Percentiles rank a stretch among this genome's conserved stretches.
These are phyloP conservation scores for Synchiropus splendidus DNA, from an alignment of 2,113 vertebrate species.

Conservation along the genomic window DNA sequence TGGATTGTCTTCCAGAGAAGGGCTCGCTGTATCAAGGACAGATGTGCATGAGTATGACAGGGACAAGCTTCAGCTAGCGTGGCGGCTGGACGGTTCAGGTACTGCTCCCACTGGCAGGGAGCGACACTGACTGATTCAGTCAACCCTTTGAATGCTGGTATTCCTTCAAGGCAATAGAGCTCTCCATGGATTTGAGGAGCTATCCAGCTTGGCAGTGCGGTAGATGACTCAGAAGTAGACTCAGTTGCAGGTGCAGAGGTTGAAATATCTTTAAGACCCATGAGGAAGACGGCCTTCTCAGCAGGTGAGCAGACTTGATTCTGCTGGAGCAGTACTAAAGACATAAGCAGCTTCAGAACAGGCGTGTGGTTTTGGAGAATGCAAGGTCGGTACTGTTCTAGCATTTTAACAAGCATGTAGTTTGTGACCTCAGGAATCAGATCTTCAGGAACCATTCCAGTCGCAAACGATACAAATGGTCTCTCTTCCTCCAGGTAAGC, in stretches of 20 bases:
- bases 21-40: conserved; percentile 70
- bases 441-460: conserved; percentile 12
- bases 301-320: conserved; percentile 44
- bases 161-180: conserved; percentile 59
- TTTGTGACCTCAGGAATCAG: conserved; percentile 51
- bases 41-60: conserved; percentile 56
- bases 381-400: conserved; percentile 50
- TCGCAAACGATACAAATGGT: conserved; percentile 4
- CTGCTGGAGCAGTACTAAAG: conserved; percentile 55
- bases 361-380: conserved; percentile 51
- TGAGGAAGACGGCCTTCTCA: conserved; percentile 62
- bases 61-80: conserved; percentile 63
- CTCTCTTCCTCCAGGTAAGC: conserved; percentile 32
- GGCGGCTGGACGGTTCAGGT: conserved; percentile 62
- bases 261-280: conserved; percentile 49
- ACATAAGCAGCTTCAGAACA: conserved; percentile 63
- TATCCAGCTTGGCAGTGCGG: conserved; percentile 62
- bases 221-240: background rate
- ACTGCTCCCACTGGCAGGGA: conserved; percentile 70
- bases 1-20: conserved; percentile 74
- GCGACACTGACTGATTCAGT: conserved; percentile 55
- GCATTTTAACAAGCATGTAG: conserved; percentile 50
- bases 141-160: conserved; percentile 65
- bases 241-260: background rate
- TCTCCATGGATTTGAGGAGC: conserved; percentile 43